Evolutionary conservation across 1,140 invertebrate species (phyloP), one percentile per base, ranked within the genome.

Genomic region (Cephus cinctus): DNA sequence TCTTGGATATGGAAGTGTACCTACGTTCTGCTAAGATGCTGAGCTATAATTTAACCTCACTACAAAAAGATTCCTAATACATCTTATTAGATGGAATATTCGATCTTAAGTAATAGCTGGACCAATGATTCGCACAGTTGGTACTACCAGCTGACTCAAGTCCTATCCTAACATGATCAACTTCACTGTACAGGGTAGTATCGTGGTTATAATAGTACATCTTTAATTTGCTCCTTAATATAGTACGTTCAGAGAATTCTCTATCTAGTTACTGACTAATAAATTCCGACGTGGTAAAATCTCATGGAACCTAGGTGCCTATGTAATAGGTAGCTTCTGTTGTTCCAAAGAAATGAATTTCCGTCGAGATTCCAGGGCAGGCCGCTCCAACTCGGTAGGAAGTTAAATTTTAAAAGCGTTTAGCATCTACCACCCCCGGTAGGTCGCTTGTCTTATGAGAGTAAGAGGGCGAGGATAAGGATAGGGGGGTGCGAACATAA

Each of bases 401-500:
- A 55, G 44, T 59, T 57, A 52, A 60, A 65, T 63, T 63, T 61
- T 58, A 52, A 55, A 62, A 58, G 49, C 50, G 47, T 59, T 61
- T 57, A 57, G 44, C 42, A 48, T 56, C 47, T 32, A 47, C 50
- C 50, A 27, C 56, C 50, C 50, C 59, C 60, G 49, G 46, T 34
- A 43, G 56, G 47, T 55, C 16, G 39, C 43, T 54, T 51, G 52
- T 52, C 52, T 55, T 52, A 48, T 40, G 25, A 50, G 32, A 23
- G n/a, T n/a, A n/a, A n/a, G n/a, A n/a, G n/a, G n/a, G n/a, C 38
- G 32, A 9, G 30, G 30, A 36, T 16, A 36, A 45, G 23, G 36
- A 18, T 36, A 23, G 15, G 41, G 39, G 9, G 52, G 21, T 38
- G 41, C 40, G 36, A 55, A 51, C 22, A 39, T 52, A 63, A 55